Evolutionary conservation across 2,113 vertebrate genomes (phyloP), one percentile per base, ranked within the genome.

Genomic region (Excalfactoria chinensis): DNA sequence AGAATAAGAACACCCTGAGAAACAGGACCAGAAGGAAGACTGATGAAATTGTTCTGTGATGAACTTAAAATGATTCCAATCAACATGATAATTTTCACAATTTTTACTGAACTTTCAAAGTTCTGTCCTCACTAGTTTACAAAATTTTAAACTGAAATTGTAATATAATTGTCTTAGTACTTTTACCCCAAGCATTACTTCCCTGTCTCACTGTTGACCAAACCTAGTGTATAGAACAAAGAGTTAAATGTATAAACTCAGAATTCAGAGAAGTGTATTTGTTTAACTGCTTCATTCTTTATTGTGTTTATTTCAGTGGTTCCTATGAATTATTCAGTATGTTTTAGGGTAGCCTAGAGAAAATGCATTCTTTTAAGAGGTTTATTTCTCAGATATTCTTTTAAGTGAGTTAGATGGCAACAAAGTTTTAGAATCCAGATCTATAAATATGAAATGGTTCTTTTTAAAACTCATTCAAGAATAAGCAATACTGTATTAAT

Each of bases 321-420:
- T 88, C 21, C 25, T 74, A 97, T 97, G 93, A 97, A 97, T 97
- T 95, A 97, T 97, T 97, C 91, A 93, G 88, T 84, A 93, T 46
- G 53, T 89, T 97, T 97, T 95, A 91, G 91, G 75, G 86, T 94
- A 91, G 95, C 86, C 87, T 66, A 97, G 84, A 93, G 87, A 97
- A 97, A 96, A 84, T 91, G 26, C 86, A 86, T 95, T 86, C 66
- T 94, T 95, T 93, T 89, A 97, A 96, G 78, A 88, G 32, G 41
- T 74, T 95, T 96, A 95, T 95, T 96, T 97, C 94, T 94, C 95
- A 97, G 95, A 81, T 84, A 71, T 82, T 94, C 94, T 97, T 97
- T 94, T 93, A 96, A 97, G 95, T 91, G 84, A 96, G 76, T 95
- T 97, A 97, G 97, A 92, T 90, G 74, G 80, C 80, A 95, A 87